Evolutionary conservation across 2,888 invertebrate genomes (phyloP).

Genomic region (Callyntrura guangdongensis): DNA sequence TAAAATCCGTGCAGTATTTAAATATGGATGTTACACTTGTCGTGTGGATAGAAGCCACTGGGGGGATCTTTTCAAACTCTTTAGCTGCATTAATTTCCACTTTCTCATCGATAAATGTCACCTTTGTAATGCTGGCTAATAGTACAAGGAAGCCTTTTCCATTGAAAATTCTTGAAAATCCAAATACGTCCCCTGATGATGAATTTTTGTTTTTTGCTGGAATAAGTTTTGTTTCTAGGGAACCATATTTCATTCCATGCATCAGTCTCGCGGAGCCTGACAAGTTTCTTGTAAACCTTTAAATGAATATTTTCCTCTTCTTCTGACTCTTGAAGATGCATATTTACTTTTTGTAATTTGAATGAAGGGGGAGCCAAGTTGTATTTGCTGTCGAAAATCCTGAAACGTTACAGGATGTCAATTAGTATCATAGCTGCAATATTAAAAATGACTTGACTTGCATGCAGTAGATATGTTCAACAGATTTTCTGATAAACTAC

Average conservation of each 20-base stretch:
- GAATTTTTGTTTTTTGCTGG: too few relatives aligned
- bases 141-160: slow-evolving; percentile 40
- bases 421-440: too few relatives aligned
- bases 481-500: too few relatives aligned
- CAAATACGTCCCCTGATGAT: neutral
- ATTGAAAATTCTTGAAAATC: slow-evolving; percentile 29
- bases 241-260: slow-evolving; percentile 88
- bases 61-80: slow-evolving; percentile 55
- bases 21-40: slow-evolving; percentile 10
- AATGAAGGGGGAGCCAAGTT: slow-evolving; percentile 84
- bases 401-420: slow-evolving; percentile 31
- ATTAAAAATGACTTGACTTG: too few relatives aligned
- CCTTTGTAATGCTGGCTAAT: slow-evolving; percentile 8
- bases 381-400: slow-evolving; percentile 78
- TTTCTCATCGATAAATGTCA: neutral
- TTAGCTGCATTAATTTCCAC: slow-evolving; percentile 53
- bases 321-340: slow-evolving; percentile 83
- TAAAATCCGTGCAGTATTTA: too few relatives aligned
- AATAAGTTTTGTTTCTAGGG: slow-evolving; percentile 33
- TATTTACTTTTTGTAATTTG: slow-evolving; percentile 85
- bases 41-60: slow-evolving; percentile 12
- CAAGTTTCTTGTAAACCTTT: slow-evolving; percentile 82
- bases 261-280: slow-evolving; percentile 81
- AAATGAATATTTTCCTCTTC: slow-evolving; percentile 83
- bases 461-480: too few relatives aligned